Percentiles rank a stretch among this genome's conserved stretches.
phyloP scores from a whole-genome alignment of 2,113 vertebrate species.

The Ginglymostoma cirratum region DNA sequence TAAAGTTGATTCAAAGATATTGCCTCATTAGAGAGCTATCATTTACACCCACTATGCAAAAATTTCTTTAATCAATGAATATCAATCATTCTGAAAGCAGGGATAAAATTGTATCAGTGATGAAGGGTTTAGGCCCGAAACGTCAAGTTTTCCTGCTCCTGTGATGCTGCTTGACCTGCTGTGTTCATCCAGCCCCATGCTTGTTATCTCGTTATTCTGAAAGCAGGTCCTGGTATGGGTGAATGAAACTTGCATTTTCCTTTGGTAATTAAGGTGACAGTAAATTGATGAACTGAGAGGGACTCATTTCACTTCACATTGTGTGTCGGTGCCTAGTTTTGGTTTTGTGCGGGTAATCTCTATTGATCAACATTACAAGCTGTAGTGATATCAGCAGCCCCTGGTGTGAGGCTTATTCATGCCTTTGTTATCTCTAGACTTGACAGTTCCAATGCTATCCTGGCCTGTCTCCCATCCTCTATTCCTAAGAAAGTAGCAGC shows the following conservation, averaged over 20 bases:
- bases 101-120: too few species aligned
- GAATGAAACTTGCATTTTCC: slow-evolving; percentile 5
- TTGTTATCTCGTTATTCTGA: too few species aligned
- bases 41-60: background rate
- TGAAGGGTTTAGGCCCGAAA: too few species aligned
- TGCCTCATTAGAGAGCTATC: background rate
- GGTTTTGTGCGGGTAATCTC: background rate
- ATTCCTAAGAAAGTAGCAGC: background rate
- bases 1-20: background rate
- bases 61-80: background rate
- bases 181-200: too few species aligned
- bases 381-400: background rate
- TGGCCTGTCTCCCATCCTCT: background rate
- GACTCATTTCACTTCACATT: background rate
- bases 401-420: background rate
- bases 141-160: too few species aligned
- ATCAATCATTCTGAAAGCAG: background rate
- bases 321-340: too few species aligned
- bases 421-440: background rate
- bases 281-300: background rate
- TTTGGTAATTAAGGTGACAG: background rate
- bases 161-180: too few species aligned
- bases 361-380: background rate
- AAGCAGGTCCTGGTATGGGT: background rate
- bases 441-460: background rate